Base-by-base conservation (phyloP, 2,797 vertebrate genomes). In the Anguilla pacifica region DNA sequence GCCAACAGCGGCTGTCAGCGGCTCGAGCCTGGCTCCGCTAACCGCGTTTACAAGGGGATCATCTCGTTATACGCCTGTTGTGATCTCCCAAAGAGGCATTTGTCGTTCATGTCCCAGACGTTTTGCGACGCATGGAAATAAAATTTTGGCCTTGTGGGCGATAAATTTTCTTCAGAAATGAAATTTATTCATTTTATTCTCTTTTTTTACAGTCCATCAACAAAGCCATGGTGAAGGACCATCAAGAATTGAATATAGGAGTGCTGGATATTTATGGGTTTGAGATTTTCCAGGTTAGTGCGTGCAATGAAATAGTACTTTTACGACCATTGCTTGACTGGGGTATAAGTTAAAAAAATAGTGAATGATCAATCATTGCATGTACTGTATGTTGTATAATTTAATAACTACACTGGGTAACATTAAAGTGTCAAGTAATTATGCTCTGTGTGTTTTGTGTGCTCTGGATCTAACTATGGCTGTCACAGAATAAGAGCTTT, bases 241-340 rank as follows among this genome's bases (percentile, higher is more conserved):
- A 97, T 5, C 97, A 99, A 93, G 98, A 99, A 89, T 96, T 98
- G 85, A 99, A 98, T 90, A 95, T 99, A 0, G 99, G 99, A 0
- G 99, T 99, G 86, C 93, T 99, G 91, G 99, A 99, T 93, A 99
- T 99, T 93, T 99, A 99, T 59, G 99, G 99, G 94, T 99, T 99
- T 97, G 99, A 99, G 96, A 99, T 99, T 94, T 99, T 99, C 93
- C 98, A 99, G 95, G 98, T 99, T 94, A 94, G 96, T 88, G 28
- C 72, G 49, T 46, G 82, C 59, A n/a, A 15, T 39, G 6, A 3
- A 67, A 46, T 7, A 7, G 2, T 13, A 35, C 28, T 82, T 83
- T 83, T 83, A 83, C 77, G 19, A 35, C 28, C 7, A 82, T 51
- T 82, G 39, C 15, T 22, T 22, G 46, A 82, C 79, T 82, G 19